Base-by-base conservation (phyloP, 2,797 vertebrate species). In the Sparidentex hasta region DNA sequence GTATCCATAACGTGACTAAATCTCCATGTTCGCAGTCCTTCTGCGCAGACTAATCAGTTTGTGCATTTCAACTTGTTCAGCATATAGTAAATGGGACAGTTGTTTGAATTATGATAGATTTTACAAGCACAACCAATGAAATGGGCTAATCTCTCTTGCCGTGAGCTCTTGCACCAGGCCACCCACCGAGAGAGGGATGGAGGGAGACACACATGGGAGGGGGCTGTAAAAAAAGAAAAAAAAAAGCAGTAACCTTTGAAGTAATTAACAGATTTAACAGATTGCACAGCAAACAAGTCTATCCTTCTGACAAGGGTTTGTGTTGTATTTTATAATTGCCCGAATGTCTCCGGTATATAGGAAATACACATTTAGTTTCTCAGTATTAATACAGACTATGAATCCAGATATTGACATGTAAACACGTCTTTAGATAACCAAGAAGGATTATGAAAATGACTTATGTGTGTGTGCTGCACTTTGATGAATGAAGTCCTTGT, bases 181-280 rank as follows among this genome's bases (percentile, higher is more conserved):
- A 93, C 92, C 88, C 90, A 94, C 72, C 61, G 76, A 83, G 81
- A 57, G 43, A 54, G 63, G n/a, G 59, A 76, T 29, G 25, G 55
- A 68, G 63, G 48, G 63, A 46, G 69, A 75, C 52, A 71, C 29
- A 59, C 59, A 72, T 68, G 58, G 72, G 65, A 62, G 65, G 65
- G 68, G 61, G 44, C 68, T 78, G 61, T 47, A 62, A 48, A 79
- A 76, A 85, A n/a, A n/a, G n/a, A 87, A 83, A 47, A 61, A 48
- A 79, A 76, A 85, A 87, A 83, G 51, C 65, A 70, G 66, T 59
- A 87, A 85, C 84, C 63, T 82, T 76, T 91, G 80, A 89, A 85
- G 69, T 84, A 82, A 86, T 92, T 84, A 90, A 83, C 73, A 80
- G 84, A 90, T 88, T 87, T 78, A 84, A 76, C 48, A 80, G 84